Evolutionary conservation across 2,113 vertebrate species (phyloP), one percentile per base, ranked within the genome.

Genomic region (Hemiscyllium ocellatum): DNA sequence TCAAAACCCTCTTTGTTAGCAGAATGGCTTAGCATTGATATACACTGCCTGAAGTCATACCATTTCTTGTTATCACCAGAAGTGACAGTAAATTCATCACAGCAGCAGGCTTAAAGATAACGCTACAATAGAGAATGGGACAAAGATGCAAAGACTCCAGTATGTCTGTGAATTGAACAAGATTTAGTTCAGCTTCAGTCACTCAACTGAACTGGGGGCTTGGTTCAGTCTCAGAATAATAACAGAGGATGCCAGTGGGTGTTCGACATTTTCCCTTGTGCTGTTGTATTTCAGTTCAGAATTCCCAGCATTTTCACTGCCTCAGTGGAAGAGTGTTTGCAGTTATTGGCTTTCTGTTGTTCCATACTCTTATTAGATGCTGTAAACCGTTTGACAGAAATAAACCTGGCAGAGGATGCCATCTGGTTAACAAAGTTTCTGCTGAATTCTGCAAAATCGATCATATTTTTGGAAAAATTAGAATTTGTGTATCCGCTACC

Each of bases 361-460:
- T 96, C 66, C 89, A 85, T 96, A 95, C 76, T 95, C 68, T 90
- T 95, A 68, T 96, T 96, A 95, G 96, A 96, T 95, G 56, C 33
- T 47, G 61, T 47, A 96, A 96, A 95, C 94, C 96, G 15, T 96
- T 96, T 96, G 86, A 94, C 96, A 96, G 65, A 96, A 91, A 1
- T 33, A 47, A 96, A 95, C 22, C 96, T 80, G 24, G 65, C 83
- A 96, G 65, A 33, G 95, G 94, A 96, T 95, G 95, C 96, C 96
- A 97, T 96, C 96, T 96, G 96, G 95, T 96, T 93, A 96, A 70
- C 95, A 96, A 96, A 96, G 70, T 4, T 37, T 22, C 5, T 72
- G 78, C 37, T 96, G 80, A 95, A 94, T 20, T 61, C 56, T 33
- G 65, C 1, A 96, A 76, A 24, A 96, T 96, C 96, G 96, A 72